These are phyloP conservation scores for Glossophaga mutica DNA, from an alignment of 2,797 vertebrate genomes.

Conservation along the genomic window DNA sequence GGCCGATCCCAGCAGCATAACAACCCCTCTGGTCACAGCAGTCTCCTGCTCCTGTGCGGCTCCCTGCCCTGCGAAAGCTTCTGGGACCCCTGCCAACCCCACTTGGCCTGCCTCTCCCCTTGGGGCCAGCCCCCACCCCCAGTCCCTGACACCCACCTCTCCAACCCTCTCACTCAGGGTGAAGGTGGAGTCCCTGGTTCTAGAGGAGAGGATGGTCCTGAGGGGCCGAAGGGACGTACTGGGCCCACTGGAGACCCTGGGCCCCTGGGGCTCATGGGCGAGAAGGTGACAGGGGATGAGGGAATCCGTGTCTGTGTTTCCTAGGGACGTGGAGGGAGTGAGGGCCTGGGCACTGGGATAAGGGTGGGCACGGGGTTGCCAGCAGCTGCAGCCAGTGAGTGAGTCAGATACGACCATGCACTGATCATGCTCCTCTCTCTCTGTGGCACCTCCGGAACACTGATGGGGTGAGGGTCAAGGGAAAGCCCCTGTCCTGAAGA, in stretches of 20 bases:
- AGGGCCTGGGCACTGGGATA: not conserved
- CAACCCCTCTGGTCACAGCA: accelerated
- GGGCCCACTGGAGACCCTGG: conserved; percentile 91
- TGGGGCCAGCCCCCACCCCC: accelerated
- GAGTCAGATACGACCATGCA: accelerated
- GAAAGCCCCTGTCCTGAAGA: not conserved
- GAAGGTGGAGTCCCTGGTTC: conserved; percentile 90
- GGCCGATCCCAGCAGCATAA: not conserved
- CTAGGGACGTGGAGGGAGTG: not conserved
- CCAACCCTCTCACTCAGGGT: conserved; percentile 80
- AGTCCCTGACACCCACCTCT: not conserved
- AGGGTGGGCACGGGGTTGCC: not conserved
- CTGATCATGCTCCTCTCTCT: not conserved
- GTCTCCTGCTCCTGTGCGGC: not conserved
- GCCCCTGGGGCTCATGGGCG: conserved; percentile 87
- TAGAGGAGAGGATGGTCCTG: conserved; percentile 92
- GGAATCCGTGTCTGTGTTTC: not conserved
- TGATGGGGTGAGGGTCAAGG: not conserved
- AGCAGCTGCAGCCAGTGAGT: not conserved
- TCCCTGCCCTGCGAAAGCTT: not conserved
- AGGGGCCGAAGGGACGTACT: conserved; percentile 92
- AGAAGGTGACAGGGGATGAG: conserved; percentile 87
- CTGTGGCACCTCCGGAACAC: not conserved
- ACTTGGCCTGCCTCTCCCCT: not conserved
- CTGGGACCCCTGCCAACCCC: not conserved